Evolutionary conservation across 2,888 invertebrate genomes (phyloP), one percentile per base, ranked within the genome.

Genomic region (Agrenia bidenticulata): DNA sequence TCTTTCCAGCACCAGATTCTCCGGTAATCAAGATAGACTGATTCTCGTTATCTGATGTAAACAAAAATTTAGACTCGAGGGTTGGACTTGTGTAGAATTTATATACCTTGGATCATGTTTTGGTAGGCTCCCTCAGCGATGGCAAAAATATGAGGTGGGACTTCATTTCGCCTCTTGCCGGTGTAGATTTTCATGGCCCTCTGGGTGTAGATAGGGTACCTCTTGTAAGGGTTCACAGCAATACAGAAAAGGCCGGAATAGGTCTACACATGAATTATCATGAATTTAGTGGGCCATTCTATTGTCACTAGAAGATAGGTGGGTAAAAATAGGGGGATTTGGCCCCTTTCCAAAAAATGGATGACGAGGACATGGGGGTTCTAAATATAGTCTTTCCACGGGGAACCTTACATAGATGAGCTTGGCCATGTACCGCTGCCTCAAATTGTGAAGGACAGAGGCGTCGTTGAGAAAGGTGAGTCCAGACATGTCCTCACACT

Each of bases 1-100:
- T 98, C 88, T 98, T 98, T 86, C 97, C 98, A 84, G 98, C 98
- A 87, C 98, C 98, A 86, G 94, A 94, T 85, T 95, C 94, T 80
- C 94, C 94, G 83, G 98, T 99, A 87, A 99, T 98, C 90, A 99
- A 90, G 95, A 99, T 98, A 85, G 98, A 98, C 89, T 99, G 99
- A 88, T 99, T 95, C 84, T 96, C 97, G 85, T 94, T 91, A 87
- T 98, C 89, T 90, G 64, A 13, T 45, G 15, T 5, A 45, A 11
- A 45, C 9, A 15, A 17, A 19, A 15, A 45, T 45, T 5, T 19
- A 45, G 4, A 9, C 45, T 45, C 45, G 5, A 15, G n/a, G 15
- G 45, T 7, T 32, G 5, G 5, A 11, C n/a, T 45, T 5, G 45
- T 45, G 5, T 45, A 15, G 15, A 19, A 9, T 7, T 51, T 51